Evolutionary conservation across 2,113 vertebrate genomes (phyloP), one percentile per base, ranked within the genome.

Genomic region (Centropristis striata): DNA sequence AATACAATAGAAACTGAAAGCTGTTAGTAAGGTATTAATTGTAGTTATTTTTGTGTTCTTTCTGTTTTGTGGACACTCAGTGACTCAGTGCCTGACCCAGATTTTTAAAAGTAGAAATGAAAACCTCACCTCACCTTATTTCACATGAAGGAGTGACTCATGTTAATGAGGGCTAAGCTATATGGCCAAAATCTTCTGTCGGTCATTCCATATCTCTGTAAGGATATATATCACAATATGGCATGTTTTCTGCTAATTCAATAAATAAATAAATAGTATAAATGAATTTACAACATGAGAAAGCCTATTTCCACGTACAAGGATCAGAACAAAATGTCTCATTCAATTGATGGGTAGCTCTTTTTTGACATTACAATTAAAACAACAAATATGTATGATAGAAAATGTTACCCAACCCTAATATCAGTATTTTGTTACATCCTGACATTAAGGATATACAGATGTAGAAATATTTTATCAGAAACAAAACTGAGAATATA

Each of bases 11-110:
- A 63, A 72, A 57, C n/a, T 2, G 10, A 70, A 58, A 70, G 8
- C 4, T 6, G 4, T 11, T 4, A 21, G 25, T 58, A 49, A 21
- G 50, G 10, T 20, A 12, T 46, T 66, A 28, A 9, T 53, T 50
- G 10, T 23, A 25, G 49, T 20, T 59, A 5, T 47, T 2, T 10
- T 55, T 32, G 32, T 32, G 3, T 32, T 32, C 4, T 51, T 69
- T 64, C 0, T 61, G 21, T 70, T 59, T 59, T 67, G 18, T 78
- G 65, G 28, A 50, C 8, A 16, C 11, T 53, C 6, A 1, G 16
- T 72, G 66, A 80, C 37, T 54, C 58, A 59, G 1, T 39, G 14
- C 18, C 58, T 59, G 23, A 46, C 32, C 55, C 18, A 18, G 3
- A 75, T 80, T 50, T 55, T 1, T 2, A 32, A 23, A 14, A 32